Conservation (phyloP, 2,113 vertebrate species). For the Platichthys stellatus region DNA sequence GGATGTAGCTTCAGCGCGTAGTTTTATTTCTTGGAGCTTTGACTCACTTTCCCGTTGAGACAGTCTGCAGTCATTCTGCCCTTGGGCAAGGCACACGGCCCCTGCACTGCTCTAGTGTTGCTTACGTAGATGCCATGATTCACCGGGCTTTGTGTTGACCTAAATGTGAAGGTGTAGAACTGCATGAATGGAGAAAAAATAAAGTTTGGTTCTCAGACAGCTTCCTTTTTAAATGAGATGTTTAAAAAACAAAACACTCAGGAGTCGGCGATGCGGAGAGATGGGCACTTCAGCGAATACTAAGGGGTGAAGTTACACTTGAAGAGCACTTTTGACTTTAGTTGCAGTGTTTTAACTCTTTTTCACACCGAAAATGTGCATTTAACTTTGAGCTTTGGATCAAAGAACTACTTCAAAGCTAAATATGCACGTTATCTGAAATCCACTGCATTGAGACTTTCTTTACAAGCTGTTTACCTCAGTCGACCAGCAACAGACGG, state of each 20-base stretch:
- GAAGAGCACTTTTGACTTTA: neutral
- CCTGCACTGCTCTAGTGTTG: neutral
- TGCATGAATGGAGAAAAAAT: slow-evolving; percentile 13
- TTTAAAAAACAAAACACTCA: neutral
- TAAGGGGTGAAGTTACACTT: no score
- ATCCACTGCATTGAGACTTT: slow-evolving; percentile 2
- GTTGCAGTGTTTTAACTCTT: neutral
- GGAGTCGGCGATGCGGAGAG: no score
- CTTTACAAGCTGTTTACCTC: no score
- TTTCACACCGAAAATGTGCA: neutral
- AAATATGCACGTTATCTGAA: slow-evolving; percentile 1
- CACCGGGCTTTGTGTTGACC: slow-evolving; percentile 17
- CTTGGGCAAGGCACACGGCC: slow-evolving; percentile 13
- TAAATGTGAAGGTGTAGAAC: slow-evolving; percentile 9
- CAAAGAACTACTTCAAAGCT: no score
- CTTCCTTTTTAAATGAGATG: neutral
- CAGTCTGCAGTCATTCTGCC: slow-evolving; percentile 8
- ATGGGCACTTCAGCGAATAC: neutral
- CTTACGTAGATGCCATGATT: slow-evolving; percentile 1
- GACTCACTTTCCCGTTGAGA: slow-evolving; percentile 21
- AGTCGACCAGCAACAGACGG: slow-evolving; percentile 15
- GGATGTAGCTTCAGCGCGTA: neutral
- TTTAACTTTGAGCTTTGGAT: neutral
- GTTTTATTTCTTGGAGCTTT: slow-evolving; percentile 20
- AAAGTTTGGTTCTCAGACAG: neutral